Percentiles rank a stretch among this genome's conserved stretches.
phyloP scores from a whole-genome alignment of 2,113 vertebrate genomes.

The Mellivora capensis region DNA sequence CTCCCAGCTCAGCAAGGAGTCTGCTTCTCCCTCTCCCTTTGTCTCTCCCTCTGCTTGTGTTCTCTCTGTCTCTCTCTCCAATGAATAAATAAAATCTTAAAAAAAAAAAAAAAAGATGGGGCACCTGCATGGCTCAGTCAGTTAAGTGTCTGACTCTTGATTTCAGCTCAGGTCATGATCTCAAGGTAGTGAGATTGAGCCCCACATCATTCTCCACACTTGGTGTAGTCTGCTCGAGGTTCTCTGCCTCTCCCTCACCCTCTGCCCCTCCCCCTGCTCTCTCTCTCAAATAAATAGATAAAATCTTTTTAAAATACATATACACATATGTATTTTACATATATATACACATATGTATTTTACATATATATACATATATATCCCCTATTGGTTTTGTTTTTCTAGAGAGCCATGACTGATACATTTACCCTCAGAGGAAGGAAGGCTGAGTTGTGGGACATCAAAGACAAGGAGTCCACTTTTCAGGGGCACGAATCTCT shows the following conservation, averaged over 20 bases:
- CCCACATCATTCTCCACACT: background rate
- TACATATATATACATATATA: too few relatives aligned
- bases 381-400: background rate
- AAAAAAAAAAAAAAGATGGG: background rate
- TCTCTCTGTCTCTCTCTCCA: background rate
- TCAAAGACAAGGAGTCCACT: background rate
- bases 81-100: too few relatives aligned
- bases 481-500: accelerated
- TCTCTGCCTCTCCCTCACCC: background rate
- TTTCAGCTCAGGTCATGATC: background rate
- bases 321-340: too few relatives aligned
- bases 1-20: background rate
- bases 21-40: background rate
- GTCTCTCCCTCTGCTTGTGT: background rate
- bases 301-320: background rate
- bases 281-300: background rate
- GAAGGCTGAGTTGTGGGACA: background rate
- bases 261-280: background rate
- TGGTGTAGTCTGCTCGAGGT: background rate
- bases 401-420: background rate
- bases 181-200: background rate
- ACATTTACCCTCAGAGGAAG: background rate
- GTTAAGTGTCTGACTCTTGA: background rate
- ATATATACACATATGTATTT: too few relatives aligned
- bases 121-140: background rate